Base-by-base conservation (phyloP, 2,888 invertebrate species). In the Lithophane leautieri region DNA sequence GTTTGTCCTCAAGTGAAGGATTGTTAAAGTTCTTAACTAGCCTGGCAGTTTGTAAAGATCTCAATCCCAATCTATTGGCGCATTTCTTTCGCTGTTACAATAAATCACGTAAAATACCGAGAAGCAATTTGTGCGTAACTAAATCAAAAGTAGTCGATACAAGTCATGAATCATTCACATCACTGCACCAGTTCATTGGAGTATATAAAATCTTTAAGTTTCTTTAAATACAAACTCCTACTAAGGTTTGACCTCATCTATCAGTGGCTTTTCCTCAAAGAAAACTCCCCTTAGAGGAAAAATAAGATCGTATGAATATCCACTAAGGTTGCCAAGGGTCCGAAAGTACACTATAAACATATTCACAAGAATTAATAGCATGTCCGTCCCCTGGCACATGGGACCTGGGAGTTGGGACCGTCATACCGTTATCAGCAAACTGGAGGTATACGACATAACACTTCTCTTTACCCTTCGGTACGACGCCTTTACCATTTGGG, bases 1-100 rank as follows among this genome's bases (percentile, higher is more conserved):
- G 58, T 60, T 69, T 70, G 78, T 84, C 44, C 8, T 42, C 82
- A n/a, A 70, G 62, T 73, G 77, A 84, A 73, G 61, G 44, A 73
- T 81, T 81, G 81, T 40, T 40, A 28, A 77, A 82, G 70, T 83
- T 84, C 25, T 61, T 25, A 25, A 61, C 44, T 69, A 22, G 25
- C 19, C 42, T 34, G 58, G 2, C 67, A 73, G 63, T 68, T 74
- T 14, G n/a, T 22, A n/a, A 44, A 28, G 14, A 66, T 61, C 54
- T 58, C 42, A 61, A 56, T 61, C 22, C 42, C 0, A 52, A 61
- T 47, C 25, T 44, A n/a, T 61, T 28, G 42, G 14, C 11, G n/a
- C 4, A 47, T 28, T 52, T 52, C 3, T 60, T 75, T 60, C 8
- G 34, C 2, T 47, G 9, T 62, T 76, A 22, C 50, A 73, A 79